These are phyloP conservation scores for Ischnus inquisitorius DNA, from an alignment of 2,888 invertebrate genomes.

Conservation along the genomic window DNA sequence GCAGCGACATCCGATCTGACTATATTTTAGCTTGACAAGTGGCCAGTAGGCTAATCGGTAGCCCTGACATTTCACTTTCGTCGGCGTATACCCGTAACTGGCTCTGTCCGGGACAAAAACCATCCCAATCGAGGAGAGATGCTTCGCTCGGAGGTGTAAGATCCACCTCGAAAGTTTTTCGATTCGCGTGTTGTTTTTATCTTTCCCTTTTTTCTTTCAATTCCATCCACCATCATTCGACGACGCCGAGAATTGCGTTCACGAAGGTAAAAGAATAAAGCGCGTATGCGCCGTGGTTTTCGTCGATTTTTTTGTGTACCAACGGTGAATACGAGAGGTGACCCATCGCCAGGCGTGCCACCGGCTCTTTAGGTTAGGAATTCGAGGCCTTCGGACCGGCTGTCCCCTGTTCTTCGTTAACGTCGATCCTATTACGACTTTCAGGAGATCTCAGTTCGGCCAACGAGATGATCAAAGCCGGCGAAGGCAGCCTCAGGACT, in stretches of 20 bases:
- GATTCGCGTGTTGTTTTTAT: not conserved
- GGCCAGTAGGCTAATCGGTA: slow-evolving; percentile 50
- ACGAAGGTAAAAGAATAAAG: slow-evolving; percentile 50
- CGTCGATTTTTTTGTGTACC: slow-evolving; percentile 27
- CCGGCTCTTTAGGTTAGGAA: slow-evolving; percentile 72
- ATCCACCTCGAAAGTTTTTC: slow-evolving; percentile 8
- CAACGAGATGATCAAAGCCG: slow-evolving; percentile 76
- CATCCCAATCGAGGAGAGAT: slow-evolving; percentile 31
- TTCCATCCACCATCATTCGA: slow-evolving; percentile 6
- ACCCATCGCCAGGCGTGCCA: slow-evolving; percentile 67
- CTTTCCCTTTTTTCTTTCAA: slow-evolving; percentile 7
- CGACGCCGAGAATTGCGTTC: slow-evolving; percentile 24
- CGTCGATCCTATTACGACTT: slow-evolving; percentile 26
- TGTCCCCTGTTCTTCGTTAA: slow-evolving; percentile 32
- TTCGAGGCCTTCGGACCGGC: slow-evolving; percentile 5
- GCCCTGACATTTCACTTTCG: slow-evolving; percentile 53
- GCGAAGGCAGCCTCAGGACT: slow-evolving; percentile 75
- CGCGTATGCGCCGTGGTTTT: slow-evolving; percentile 30
- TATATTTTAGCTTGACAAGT: slow-evolving; percentile 32
- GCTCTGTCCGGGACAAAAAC: slow-evolving; percentile 1
- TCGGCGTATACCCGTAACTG: slow-evolving; percentile 26
- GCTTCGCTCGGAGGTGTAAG: slow-evolving; percentile 11
- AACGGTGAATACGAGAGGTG: slow-evolving; percentile 44
- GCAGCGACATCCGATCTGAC: slow-evolving; percentile 6
- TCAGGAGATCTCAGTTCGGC: slow-evolving; percentile 50